Base-by-base conservation (phyloP, 2,888 invertebrate genomes). In the Lypha dubia region DNA sequence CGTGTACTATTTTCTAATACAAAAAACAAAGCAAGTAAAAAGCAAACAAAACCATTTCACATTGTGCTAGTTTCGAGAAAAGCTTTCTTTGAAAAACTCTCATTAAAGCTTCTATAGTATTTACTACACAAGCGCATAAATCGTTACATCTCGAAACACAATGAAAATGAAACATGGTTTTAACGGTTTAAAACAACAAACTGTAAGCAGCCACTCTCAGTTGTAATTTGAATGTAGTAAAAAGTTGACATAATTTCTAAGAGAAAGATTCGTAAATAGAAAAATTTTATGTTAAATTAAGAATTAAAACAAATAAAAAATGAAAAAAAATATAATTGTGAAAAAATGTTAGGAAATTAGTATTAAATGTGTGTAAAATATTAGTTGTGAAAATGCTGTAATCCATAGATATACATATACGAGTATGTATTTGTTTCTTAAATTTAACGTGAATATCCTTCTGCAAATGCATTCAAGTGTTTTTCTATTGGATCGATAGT, bases 401-500 rank as follows among this genome's bases (percentile, higher is more conserved):
- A 32, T 13, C 65, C 76, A 17, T 17, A 22, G 67, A 58, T n/a
- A n/a, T n/a, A n/a, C n/a, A 22, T 76, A 76, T 35, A 67, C 67
- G 60, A 67, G 20, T 20, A 22, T 32, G n/a, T n/a, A n/a, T 73
- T 49, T 17, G 32, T 49, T 17, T 35, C 13, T 35, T 17, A 17
- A 22, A 17, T n/a, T 46, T 41, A 75, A 82, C 38, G 35, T 75
- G 28, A 76, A 56, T 82, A 75, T 75, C 81, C 81, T 76, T 82
- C 75, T 63, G 13, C 38, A 13, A 63, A 70, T 63, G 70, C 63
- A 65, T 71, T 70, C 51, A 56, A 70, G 15, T 73, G 58, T 81
- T 63, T 53, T 70, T 70, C 67, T n/a, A 56, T 20, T 20, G 63
- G 77, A 84, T 84, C 84, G 84, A 84, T 84, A 84, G 84, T 65